These are phyloP conservation scores for Abscondita cerata DNA, from an alignment of 2,888 invertebrate species.

Conservation along the genomic window DNA sequence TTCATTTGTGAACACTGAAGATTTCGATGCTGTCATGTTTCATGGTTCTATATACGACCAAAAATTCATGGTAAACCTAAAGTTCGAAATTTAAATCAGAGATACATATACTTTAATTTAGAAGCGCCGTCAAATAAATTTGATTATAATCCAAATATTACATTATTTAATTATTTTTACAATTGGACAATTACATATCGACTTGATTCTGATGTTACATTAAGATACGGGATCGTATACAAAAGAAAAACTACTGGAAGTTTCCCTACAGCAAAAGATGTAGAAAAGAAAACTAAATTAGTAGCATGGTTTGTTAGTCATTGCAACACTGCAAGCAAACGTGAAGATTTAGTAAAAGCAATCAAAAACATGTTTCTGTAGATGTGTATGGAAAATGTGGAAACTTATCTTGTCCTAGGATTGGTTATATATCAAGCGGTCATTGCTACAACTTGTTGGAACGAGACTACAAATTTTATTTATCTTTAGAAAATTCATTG, in stretches of 20 bases:
- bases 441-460: too few relatives aligned
- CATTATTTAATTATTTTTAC: conserved; percentile 57
- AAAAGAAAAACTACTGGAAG: conserved; percentile 34
- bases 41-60: conserved; percentile 53
- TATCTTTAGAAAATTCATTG: too few relatives aligned
- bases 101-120: conserved; percentile 61
- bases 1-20: conserved; percentile 50
- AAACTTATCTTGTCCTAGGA: conserved; percentile 50
- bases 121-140: too few relatives aligned
- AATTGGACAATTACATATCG: conserved; percentile 67
- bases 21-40: conserved; percentile 63
- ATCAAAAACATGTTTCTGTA: conserved; percentile 64
- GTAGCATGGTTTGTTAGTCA: conserved; percentile 66
- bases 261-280: conserved; percentile 30
- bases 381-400: conserved; percentile 73
- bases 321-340: conserved; percentile 59
- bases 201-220: conserved; percentile 54
- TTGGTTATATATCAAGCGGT: too few relatives aligned
- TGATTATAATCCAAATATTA: conserved; percentile 37
- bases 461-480: too few relatives aligned
- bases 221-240: conserved; percentile 52
- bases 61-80: conserved; percentile 50
- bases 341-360: conserved; percentile 58
- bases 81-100: conserved; percentile 55
- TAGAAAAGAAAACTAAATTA: conserved; percentile 57